Base-by-base conservation (phyloP, 2,797 vertebrate species). In the Spheniscus humboldti region DNA sequence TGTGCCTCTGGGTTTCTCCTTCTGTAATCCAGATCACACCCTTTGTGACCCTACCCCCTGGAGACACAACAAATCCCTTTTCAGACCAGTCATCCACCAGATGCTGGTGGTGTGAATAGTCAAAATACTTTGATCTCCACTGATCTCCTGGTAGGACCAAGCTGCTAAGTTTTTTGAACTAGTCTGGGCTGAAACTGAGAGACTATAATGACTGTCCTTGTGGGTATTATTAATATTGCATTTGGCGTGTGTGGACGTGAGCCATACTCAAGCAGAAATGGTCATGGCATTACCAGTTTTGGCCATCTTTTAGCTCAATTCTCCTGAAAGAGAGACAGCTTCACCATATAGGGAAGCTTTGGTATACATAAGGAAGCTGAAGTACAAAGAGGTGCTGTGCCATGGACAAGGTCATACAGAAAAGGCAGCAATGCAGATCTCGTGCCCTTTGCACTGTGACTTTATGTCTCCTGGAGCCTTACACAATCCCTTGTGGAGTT, bases 401-500 rank as follows among this genome's bases (percentile, higher is more conserved):
- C 52, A 24, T 37, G 66, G 31, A 20, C 13, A 74, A 45, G 33
- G 76, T 57, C 19, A 16, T 33, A 13, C 3, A 39, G 33, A 30
- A 39, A 73, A 33, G 20, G 30, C 25, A 73, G 15, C 47, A 62
- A 16, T 24, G 71, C 43, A 56, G 27, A 67, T 62, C 7, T 66
- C 45, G 37, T 41, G 27, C 24, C 23, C 13, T 83, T 77, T 92
- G 22, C 18, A 18, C 20, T 43, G 14, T 53, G 55, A 59, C 9
- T 67, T 11, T 37, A 0, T 10, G 2, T 55, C 11, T 73, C 15
- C 66, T 72, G 24, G 6, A 39, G 13, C 30, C 28, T 63, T 43
- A 18, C 3, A 6, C 0, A 1, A 22, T 23, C 37, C 45, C 12
- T 53, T 39, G 19, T 14, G 71, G 28, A 90, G 31, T 0, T 63